Evolutionary conservation across 2,113 vertebrate species (phyloP), one percentile per base, ranked within the genome.

Genomic region (Pipa parva): DNA sequence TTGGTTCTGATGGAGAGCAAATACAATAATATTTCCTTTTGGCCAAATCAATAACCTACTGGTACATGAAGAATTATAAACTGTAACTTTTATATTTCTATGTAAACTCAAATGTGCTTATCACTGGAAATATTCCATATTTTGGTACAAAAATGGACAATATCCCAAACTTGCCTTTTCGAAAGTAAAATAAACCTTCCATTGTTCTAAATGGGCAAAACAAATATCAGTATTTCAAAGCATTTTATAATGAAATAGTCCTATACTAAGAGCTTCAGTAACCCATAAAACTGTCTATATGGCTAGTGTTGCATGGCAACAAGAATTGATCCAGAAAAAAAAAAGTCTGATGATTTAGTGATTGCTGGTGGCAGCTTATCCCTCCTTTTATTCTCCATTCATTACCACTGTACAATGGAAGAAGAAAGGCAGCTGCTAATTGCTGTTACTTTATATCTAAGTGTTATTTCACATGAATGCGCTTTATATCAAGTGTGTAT

Each of bases 311-410:
- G 85, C 88, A 78, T 87, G 76, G 88, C 88, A 89, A 89, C 87
- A 75, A 75, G 79, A 79, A 89, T 87, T 85, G 86, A 87, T 88
- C 84, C 69, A 71, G 79, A 72, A 68, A 74, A 67, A 83, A 82
- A 81, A 81, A 80, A 80, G 74, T 84, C 82, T 85, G 81, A 79
- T 88, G 85, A 90, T 83, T 81, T 80, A 84, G 72, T 80, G 81
- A 86, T 85, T 79, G 87, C 88, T 90, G 63, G 79, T 89, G 83
- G 87, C 87, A 25, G 33, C 24, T 65, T 75, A 82, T 84, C 82
- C 83, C 83, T 81, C 82, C 80, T 79, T 80, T 83, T 89, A 82
- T 87, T 89, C 87, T 87, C 82, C 87, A 84, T 82, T 78, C 82
- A 73, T 78, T 79, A 73, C 77, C 76, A 81, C 77, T 75, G 75